These are phyloP conservation scores for Ips typographus DNA, from an alignment of 1,140 invertebrate species.

Conservation along the genomic window DNA sequence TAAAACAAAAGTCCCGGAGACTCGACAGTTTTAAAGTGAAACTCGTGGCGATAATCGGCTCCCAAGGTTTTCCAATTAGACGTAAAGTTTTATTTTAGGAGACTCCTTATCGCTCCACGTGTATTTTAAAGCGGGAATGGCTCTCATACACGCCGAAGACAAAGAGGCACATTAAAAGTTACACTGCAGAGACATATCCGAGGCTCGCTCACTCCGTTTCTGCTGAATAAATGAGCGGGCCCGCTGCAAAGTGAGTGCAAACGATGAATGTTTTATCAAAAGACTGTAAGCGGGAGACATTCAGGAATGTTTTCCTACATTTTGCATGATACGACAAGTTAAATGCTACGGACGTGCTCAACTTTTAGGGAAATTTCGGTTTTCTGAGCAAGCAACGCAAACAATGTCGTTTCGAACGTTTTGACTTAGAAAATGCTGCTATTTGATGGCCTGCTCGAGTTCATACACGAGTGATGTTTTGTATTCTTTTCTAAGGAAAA, in stretches of 20 bases:
- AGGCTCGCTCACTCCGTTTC: neutral
- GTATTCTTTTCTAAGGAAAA: too few species aligned
- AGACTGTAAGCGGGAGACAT: neutral
- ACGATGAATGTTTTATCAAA: constrained; percentile 13
- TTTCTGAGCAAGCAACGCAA: neutral
- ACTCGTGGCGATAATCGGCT: neutral
- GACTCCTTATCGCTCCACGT: too few species aligned
- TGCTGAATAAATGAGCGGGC: neutral
- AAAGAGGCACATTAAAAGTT: too few species aligned
- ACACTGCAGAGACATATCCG: neutral
- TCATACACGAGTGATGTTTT: too few species aligned
- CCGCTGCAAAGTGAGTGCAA: constrained; percentile 6
- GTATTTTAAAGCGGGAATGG: too few species aligned
- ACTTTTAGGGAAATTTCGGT: neutral
- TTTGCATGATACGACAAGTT: constrained; percentile 12
- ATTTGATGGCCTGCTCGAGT: too few species aligned
- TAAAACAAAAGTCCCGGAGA: too few species aligned
- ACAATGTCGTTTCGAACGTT: neutral
- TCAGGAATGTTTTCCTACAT: constrained; percentile 14
- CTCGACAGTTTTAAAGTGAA: neutral
- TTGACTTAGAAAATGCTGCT: too few species aligned
- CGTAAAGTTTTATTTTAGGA: neutral
- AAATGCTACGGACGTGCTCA: constrained; percentile 2
- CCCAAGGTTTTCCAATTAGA: constrained; percentile 6
- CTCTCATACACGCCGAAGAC: too few species aligned